phyloP scores from a whole-genome alignment of 1,140 invertebrate genomes.

The Ephestia elutella region DNA sequence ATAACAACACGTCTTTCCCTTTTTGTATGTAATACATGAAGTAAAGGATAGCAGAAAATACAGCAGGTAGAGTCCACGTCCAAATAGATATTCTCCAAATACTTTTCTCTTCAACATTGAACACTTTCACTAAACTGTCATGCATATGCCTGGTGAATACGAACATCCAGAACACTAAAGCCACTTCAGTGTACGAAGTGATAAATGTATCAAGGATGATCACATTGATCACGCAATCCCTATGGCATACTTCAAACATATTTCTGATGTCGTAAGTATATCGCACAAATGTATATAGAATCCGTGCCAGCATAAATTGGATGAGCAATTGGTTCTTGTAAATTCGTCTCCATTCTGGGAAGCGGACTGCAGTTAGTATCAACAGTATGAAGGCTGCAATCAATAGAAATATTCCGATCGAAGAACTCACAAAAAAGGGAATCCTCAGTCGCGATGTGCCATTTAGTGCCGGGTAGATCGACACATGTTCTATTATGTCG shows the following conservation, averaged over 20 bases:
- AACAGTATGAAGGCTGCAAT: constrained; percentile 33
- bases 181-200: constrained; percentile 43
- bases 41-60: constrained; percentile 23
- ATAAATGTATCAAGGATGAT: constrained; percentile 25
- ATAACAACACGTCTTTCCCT: constrained; percentile 17
- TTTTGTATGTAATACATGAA: constrained; percentile 19
- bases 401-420: constrained; percentile 43
- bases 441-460: neutral
- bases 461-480: no score
- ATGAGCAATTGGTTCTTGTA: constrained; percentile 59
- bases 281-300: constrained; percentile 35
- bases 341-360: constrained; percentile 49
- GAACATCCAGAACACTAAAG: constrained; percentile 53
- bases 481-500: no score
- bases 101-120: constrained; percentile 23
- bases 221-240: constrained; percentile 9
- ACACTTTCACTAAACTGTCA: constrained; percentile 50
- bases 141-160: constrained; percentile 58
- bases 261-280: constrained; percentile 34
- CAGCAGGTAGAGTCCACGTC: constrained; percentile 39
- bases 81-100: constrained; percentile 36
- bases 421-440: constrained; percentile 28
- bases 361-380: constrained; percentile 42
- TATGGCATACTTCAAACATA: constrained; percentile 18
- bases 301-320: constrained; percentile 58